Conservation (phyloP, 2,888 invertebrate species). For the Dasysyrphus tricinctus region DNA sequence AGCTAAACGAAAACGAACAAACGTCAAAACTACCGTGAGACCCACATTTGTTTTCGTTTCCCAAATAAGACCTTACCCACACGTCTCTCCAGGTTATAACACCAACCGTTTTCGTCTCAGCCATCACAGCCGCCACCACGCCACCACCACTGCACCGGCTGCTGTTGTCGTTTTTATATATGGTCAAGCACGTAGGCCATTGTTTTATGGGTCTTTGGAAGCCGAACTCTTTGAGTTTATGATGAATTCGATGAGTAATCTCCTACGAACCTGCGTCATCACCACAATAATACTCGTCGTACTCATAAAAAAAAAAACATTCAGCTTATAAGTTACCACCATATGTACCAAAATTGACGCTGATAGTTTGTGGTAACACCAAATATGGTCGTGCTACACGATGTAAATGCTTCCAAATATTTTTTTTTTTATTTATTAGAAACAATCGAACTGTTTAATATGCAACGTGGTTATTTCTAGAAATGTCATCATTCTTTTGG, state of each 20-base stretch:
- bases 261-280: conserved; percentile 57
- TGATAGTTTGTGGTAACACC: conserved; percentile 58
- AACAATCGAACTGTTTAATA: conserved; percentile 61
- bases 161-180: conserved; percentile 27
- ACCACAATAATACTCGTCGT: conserved; percentile 18
- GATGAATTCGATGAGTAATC: conserved; percentile 67
- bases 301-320: conserved; percentile 15
- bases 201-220: conserved; percentile 54
- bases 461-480: conserved; percentile 52
- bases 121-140: too few relatives aligned
- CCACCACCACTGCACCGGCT: neutral
- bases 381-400: conserved; percentile 70
- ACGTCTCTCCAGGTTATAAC: conserved; percentile 12
- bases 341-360: conserved; percentile 53
- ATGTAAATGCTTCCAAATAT: conserved; percentile 69
- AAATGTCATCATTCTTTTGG: conserved; percentile 69
- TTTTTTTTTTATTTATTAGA: conserved; percentile 2
- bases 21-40: conserved; percentile 54
- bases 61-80: conserved; percentile 54
- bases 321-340: conserved; percentile 53
- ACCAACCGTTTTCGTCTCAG: conserved; percentile 44
- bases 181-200: conserved; percentile 70
- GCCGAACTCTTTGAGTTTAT: conserved; percentile 16
- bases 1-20: neutral
- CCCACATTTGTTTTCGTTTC: conserved; percentile 68